Evolutionary conservation across 2,113 vertebrate genomes (phyloP), one percentile per base, ranked within the genome.

Genomic region (Platanista minor): DNA sequence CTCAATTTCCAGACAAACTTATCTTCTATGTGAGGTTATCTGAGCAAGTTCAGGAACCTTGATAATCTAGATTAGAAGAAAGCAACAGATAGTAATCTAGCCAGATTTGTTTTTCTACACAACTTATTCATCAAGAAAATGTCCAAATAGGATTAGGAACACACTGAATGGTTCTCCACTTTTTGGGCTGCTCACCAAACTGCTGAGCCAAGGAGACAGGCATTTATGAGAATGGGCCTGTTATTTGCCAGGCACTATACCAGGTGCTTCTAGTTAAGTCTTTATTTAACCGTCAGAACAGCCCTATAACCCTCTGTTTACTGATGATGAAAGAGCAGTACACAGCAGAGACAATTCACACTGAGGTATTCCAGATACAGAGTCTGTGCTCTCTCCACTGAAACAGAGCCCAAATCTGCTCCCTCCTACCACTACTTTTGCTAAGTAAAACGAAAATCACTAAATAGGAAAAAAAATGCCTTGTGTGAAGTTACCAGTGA

Each of bases 361-460:
- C 74, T 33, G 39, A 96, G 43, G n/a, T 18, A 31, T 31, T 84
- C 75, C n/a, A 52, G 69, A 82, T 15, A 90, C 1, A 61, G 6
- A 93, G 78, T 14, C 46, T 67, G 23, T 77, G 21, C 29, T 94
- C 57, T 92, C 21, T 62, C n/a, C 43, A 41, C 49, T 74, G 31
- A 72, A 46, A 67, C 23, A 62, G 6, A 61, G 20, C 33, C 15
- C 66, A 72, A 57, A 52, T 41, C n/a, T 57, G 23, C 33, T 46
- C 3, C 43, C 33, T 95, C 64, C 36, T 29, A 59, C 13, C 39
- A 90, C 27, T 10, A 78, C 2, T 71, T 94, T 43, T 83, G 49
- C 54, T 82, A 94, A 75, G 13, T 89, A 90, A 87, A 82, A 87
- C 43, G 20, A 52, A 90, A 93, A 95, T 81, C 64, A 69, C 57